A percentile compares a stretch with the other conserved stretches of the same genome.
phyloP scores from a whole-genome alignment of 2,888 invertebrate genomes.

The Drosophila prolongata region DNA sequence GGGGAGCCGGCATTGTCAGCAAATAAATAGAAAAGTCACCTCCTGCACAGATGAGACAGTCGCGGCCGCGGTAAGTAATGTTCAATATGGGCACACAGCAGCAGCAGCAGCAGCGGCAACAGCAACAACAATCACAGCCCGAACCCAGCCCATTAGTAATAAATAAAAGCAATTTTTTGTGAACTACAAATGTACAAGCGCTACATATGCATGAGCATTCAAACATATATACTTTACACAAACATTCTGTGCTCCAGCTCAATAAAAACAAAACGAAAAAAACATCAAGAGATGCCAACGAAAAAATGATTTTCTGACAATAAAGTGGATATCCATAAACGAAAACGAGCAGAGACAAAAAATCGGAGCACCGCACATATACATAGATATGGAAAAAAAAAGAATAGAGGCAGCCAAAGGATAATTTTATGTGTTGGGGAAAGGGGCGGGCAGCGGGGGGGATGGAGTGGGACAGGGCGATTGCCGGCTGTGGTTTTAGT shows the following conservation, averaged over 20 bases:
- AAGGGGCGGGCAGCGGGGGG: slow-evolving; percentile 2
- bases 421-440: slow-evolving; percentile 34
- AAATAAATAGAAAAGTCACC: slow-evolving; percentile 56
- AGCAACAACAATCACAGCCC: slow-evolving; percentile 15
- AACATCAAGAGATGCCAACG: slow-evolving; percentile 37
- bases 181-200: slow-evolving; percentile 25
- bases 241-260: slow-evolving; percentile 21
- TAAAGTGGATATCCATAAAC: slow-evolving; percentile 50
- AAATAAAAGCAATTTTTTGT: slow-evolving; percentile 50
- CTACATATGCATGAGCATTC: slow-evolving; percentile 13
- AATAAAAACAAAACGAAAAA: slow-evolving; percentile 24
- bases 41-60: slow-evolving; percentile 56
- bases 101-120: slow-evolving; percentile 4
- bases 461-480: slow-evolving; percentile 2
- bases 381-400: slow-evolving; percentile 1
- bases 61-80: slow-evolving; percentile 34
- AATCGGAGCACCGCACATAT: slow-evolving; percentile 11
- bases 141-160: slow-evolving; percentile 48
- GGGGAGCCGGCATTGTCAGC: slow-evolving; percentile 20
- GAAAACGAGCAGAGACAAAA: slow-evolving; percentile 10
- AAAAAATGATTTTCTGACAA: slow-evolving; percentile 52
- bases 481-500: slow-evolving; percentile 51
- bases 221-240: slow-evolving; percentile 7
- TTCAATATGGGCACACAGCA: slow-evolving; percentile 28
- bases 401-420: slow-evolving; percentile 41